A percentile compares a stretch with the other conserved stretches of the same genome.
Conservation (phyloP, 2,797 vertebrate species). For the Urosaurus nigricauda region DNA sequence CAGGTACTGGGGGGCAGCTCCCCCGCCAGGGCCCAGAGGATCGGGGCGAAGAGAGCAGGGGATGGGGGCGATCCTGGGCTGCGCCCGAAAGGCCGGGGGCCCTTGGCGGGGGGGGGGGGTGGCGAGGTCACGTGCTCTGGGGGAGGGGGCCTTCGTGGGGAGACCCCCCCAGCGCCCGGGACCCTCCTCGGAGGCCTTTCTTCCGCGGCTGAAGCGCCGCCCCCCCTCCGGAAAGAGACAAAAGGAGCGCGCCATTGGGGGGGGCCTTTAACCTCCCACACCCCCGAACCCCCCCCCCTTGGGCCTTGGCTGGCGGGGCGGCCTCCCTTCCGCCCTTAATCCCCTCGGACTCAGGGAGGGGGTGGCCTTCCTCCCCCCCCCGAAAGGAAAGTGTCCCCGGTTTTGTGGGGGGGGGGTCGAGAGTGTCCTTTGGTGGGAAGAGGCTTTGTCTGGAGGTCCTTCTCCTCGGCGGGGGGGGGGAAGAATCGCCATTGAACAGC, state of each 20-base stretch:
- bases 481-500: not conserved
- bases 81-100: not conserved
- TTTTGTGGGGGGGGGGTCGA: too few species aligned
- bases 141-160: too few species aligned
- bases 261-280: not conserved
- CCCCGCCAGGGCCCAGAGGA: not conserved
- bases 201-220: too few species aligned
- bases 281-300: too few species aligned
- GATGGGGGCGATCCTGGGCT: too few species aligned
- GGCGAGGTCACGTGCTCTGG: too few species aligned
- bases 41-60: not conserved
- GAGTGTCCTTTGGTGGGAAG: not conserved
- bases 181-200: not conserved
- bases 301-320: not conserved
- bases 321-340: too few species aligned
- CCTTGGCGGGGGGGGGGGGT: not conserved
- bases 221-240: not conserved
- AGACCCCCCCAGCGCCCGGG: not conserved
- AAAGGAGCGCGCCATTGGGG: not conserved
- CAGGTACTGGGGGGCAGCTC: not conserved
- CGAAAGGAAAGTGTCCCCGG: not conserved
- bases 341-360: too few species aligned
- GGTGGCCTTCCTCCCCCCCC: not conserved
- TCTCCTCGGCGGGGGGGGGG: not conserved
- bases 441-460: not conserved